Evolutionary conservation across 2,888 invertebrate species (phyloP), one percentile per base, ranked within the genome.

Genomic region (Neoaliturus tenellus): DNA sequence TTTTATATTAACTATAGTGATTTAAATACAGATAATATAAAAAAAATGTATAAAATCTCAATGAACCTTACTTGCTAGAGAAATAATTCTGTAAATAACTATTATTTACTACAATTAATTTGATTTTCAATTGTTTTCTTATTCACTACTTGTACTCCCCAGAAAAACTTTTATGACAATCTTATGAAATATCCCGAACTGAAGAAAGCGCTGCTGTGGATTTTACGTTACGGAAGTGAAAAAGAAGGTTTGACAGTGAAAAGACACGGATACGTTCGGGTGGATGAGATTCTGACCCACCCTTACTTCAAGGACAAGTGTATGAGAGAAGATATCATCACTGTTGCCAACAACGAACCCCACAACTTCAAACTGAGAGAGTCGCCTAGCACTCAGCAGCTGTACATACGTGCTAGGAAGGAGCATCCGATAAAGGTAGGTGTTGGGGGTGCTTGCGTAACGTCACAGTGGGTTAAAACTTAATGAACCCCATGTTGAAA

Each of bases 101-200:
- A n/a, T n/a, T n/a, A n/a, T n/a, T n/a, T n/a, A n/a, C n/a, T n/a
- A n/a, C n/a, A n/a, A n/a, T n/a, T n/a, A n/a, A n/a, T n/a, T n/a
- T n/a, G n/a, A n/a, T n/a, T n/a, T n/a, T n/a, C n/a, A n/a, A n/a
- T n/a, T n/a, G n/a, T n/a, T n/a, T n/a, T n/a, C n/a, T n/a, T n/a
- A n/a, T n/a, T n/a, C n/a, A n/a, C n/a, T n/a, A n/a, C n/a, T n/a
- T n/a, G n/a, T n/a, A n/a, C 2, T 71, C 20, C 10, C n/a, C 71
- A 71, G 71, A 71, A 6, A 71, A 39, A 35, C 71, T 25, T 39
- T 12, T 71, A 41, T 25, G 48, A 75, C 48, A 81, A 44, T n/a
- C 48, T 81, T 44, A 81, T 81, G 81, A 69, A 81, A 44, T 81
- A 81, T 81, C 28, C 69, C 48, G 81, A 81, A 69, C 23, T 81